Base-by-base conservation (phyloP, 1,140 invertebrate species). In the Drosophila pallidifrons region DNA sequence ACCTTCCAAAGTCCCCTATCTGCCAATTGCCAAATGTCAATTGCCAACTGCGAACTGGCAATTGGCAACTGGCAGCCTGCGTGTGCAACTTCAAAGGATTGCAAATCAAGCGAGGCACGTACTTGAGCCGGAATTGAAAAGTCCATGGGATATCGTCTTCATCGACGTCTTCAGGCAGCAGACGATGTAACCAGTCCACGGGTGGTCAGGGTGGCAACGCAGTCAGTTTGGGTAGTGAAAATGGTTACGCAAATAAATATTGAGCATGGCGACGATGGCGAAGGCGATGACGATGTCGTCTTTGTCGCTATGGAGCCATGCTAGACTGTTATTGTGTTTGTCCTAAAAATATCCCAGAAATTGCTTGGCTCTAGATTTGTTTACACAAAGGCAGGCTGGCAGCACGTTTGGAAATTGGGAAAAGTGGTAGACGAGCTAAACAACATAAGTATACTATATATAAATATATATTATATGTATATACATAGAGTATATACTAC, bases 201-300 rank as follows among this genome's bases (percentile, higher is more conserved):
- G 61, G 13, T 5, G 20, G 60, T 43, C 47, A 55, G 28, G 13
- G 45, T 28, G 51, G 41, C 3, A 16, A n/a, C 20, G 10, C 45
- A n/a, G 35, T 57, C 30, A 68, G 66, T 61, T 74, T 68, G 58
- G 66, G 41, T 75, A 58, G 72, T 55, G 72, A 69, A 79, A 77
- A 74, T 82, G 63, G 63, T 75, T 77, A 74, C 69, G 79, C 67
- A 82, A 82, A 88, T 87, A 87, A 87, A 88, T 88, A 82, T 87
- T 69, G 71, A 79, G 58, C 51, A 61, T 72, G 28, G 8, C 20
- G 43, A 5, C 43, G 5, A 55, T 38, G 51, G 10, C 41, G 13
- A 15, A 51, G 25, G 32, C 52, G 20, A 25, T 66, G 64, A 55
- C 65, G 45, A 16, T 47, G 46, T 51, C 41, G 46, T 52, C 55